These are phyloP conservation scores for Morpho achilles DNA, from an alignment of 2,888 invertebrate genomes.

Conservation along the genomic window DNA sequence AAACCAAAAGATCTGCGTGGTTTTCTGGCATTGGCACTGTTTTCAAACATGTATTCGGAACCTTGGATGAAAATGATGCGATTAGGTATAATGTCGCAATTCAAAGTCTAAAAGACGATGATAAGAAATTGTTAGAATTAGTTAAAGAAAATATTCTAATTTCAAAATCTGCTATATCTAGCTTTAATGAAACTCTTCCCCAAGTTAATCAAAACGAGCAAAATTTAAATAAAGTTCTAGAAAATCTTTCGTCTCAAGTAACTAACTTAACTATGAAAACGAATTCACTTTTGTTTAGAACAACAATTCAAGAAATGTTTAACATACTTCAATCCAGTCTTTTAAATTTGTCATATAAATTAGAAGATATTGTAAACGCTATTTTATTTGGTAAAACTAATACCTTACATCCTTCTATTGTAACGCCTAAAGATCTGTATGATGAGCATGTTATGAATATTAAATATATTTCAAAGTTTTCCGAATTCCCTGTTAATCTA, in stretches of 20 bases:
- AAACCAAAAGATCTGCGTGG: constrained; percentile 27
- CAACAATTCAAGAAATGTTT: too few species aligned
- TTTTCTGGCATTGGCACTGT: constrained; percentile 27
- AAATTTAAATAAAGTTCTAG: constrained; percentile 16
- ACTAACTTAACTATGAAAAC: too few species aligned
- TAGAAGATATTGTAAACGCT: too few species aligned
- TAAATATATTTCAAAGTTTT: too few species aligned
- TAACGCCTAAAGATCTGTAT: too few species aligned
- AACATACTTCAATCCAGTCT: too few species aligned
- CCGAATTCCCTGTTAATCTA: constrained; percentile 14
- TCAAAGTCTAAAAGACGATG: constrained; percentile 16
- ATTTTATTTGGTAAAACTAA: too few species aligned
- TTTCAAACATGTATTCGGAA: constrained; percentile 31
- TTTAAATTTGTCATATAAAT: too few species aligned
- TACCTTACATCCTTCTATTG: too few species aligned
- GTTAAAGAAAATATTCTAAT: constrained; percentile 26
- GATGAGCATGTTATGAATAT: too few species aligned
- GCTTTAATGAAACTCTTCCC: constrained; percentile 20
- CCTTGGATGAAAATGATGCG: constrained; percentile 31
- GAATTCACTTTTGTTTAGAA: too few species aligned
- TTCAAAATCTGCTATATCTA: constrained; percentile 18
- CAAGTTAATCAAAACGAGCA: constrained; percentile 19
- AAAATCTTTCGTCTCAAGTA: constrained; percentile 2
- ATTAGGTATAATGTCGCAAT: constrained; percentile 28
- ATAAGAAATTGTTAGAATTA: constrained; percentile 15